Conservation (phyloP, 1,140 invertebrate species). For the Drosophila seguyi region DNA sequence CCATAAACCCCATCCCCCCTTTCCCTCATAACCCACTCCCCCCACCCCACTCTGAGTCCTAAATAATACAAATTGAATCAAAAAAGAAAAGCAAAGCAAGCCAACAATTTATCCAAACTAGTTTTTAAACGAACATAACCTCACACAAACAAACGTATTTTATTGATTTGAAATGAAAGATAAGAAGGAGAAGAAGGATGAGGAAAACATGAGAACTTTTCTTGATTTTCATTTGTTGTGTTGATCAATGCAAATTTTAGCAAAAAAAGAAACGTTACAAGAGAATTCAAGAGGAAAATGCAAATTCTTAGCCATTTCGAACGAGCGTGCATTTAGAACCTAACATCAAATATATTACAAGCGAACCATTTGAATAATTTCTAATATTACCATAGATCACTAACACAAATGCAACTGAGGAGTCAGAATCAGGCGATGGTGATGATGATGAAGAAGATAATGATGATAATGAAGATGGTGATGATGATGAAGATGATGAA, state of each 20-base stretch:
- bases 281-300: slow-evolving; percentile 31
- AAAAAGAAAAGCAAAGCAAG: slow-evolving; percentile 54
- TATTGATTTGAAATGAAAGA: slow-evolving; percentile 31
- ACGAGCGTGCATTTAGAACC: slow-evolving; percentile 75
- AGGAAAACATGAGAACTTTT: slow-evolving; percentile 44
- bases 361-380: slow-evolving; percentile 45
- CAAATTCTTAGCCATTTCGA: slow-evolving; percentile 80
- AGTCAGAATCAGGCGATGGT: slow-evolving; percentile 23
- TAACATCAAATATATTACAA: slow-evolving; percentile 42
- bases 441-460: neutral
- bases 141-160: slow-evolving; percentile 37
- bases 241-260: slow-evolving; percentile 62
- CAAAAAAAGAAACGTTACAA: slow-evolving; percentile 5
- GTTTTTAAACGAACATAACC: slow-evolving; percentile 41
- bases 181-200: neutral
- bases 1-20: neutral
- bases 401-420: slow-evolving; percentile 37
- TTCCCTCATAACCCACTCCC: neutral
- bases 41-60: slow-evolving; percentile 15
- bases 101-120: slow-evolving; percentile 63
- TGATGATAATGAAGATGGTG: neutral
- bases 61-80: slow-evolving; percentile 50
- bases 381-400: slow-evolving; percentile 32
- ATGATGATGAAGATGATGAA: neutral
- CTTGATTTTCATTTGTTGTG: slow-evolving; percentile 57